Evolutionary conservation across 1,140 invertebrate genomes (phyloP), one percentile per base, ranked within the genome.

Genomic region (Mactra quadrangularis): DNA sequence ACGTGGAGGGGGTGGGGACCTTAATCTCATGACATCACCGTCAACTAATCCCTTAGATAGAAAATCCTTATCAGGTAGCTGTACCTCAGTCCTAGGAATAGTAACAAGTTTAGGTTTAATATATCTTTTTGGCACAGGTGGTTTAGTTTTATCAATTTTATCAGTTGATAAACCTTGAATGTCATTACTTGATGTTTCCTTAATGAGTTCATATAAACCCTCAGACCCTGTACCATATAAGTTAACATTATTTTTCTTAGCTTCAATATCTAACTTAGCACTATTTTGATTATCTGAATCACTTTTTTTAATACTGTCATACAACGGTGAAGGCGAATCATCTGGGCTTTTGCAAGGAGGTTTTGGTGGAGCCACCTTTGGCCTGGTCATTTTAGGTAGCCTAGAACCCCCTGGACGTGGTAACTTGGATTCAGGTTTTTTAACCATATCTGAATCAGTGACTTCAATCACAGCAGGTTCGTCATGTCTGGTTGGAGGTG

Each of bases 81-180:
- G 47, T 31, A 81, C 64, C 19, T 81, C 77, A 33, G 45, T 22
- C 15, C 47, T 55, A 45, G 77, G 77, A 0, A 81, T 52, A n/a
- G 60, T 70, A 31, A 81, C 77, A 25, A 81, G 47, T 25, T 57
- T 81, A 35, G 77, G 77, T 71, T 70, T 70, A 19, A 81, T 81
- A 57, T 47, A 81, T 60, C 77, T 81, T 25, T 41, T 68, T 33
- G 77, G 77, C 25, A 81, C 47, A 29, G 60, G 45, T 71, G 77
- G 77, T 62, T 76, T 76, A 25, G 50, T 59, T 50, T 60, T 76
- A 3, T 76, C 57, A 19, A 3, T 53, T 64, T 64, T 57, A 22
- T 52, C 41, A 55, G 71, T 27, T 3, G 53, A 55, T 6, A 31
- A 38, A 33, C 29, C 50, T 55, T 25, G 4, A 45, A 50, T 33